Base-by-base conservation (phyloP, 1,140 invertebrate species). In the Drosophila navojoa region DNA sequence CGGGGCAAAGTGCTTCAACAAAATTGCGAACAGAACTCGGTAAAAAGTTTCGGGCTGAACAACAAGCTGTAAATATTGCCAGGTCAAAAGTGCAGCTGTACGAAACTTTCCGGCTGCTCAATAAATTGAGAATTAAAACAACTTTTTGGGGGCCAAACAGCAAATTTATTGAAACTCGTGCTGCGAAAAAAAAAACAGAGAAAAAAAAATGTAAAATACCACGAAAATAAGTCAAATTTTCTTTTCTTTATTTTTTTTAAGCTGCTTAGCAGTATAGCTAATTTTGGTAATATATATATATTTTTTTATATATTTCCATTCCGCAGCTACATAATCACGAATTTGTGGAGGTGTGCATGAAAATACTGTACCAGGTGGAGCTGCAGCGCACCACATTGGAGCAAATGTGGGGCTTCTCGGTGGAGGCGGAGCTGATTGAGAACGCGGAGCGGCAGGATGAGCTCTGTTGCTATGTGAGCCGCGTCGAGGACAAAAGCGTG, bases 351-450 rank as follows among this genome's bases (percentile, higher is more conserved):
- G 97, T 99, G 13, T 98, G 98, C 93, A 97, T 97, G 76, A 99
- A 99, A 93, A 97, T 98, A 84, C 94, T 99, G 64, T 99, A 99
- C 93, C 98, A 99, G 95, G 97, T 99, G 67, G 98, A 99, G 92
- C 93, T 99, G 80, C 96, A 97, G 67, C 94, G 97, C 62, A 96
- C 94, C 59, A 97, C 96, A 11, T 93, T 98, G 74, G 97, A 98
- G 81, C 97, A 98, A 92, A 98, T 98, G 96, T 99, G 98, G 96
- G 98, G 98, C 67, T 98, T 99, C 93, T 98, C 97, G 63, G 98
- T 99, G 25, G 98, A 99, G 92, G 98, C 98, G 4, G 98, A 99
- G 92, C 94, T 99, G 52, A 98, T 98, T 63, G 98, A 99, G 93
- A 98, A 99, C 93, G 95, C 96, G 13, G 98, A 99, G 92, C 93